Evolutionary conservation across 1,140 invertebrate species (phyloP).

Genomic region (Lanistes nyassanus): DNA sequence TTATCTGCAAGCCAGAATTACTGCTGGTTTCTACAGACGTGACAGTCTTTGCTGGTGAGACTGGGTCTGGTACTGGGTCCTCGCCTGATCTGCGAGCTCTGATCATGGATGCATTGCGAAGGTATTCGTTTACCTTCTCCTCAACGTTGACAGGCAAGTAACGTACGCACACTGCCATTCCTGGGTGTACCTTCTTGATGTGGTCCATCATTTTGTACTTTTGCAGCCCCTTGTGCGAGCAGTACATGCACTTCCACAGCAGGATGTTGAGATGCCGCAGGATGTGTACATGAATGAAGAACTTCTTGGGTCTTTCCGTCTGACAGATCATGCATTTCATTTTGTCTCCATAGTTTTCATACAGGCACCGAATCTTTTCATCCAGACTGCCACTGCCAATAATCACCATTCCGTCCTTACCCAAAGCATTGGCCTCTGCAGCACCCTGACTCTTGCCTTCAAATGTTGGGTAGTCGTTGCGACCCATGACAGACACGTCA

Average conservation of each 20-base stretch:
- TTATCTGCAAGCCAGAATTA: no score
- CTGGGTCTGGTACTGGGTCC: neutral
- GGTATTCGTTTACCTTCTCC: conserved; percentile 32
- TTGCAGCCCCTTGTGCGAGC: conserved; percentile 36
- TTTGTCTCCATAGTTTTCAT: conserved; percentile 38
- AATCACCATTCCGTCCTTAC: conserved; percentile 27
- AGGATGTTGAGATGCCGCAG: conserved; percentile 39
- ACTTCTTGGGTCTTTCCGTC: conserved; percentile 37
- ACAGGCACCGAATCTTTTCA: conserved; percentile 36
- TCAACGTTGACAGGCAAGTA: conserved; percentile 39
- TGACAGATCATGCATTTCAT: conserved; percentile 41
- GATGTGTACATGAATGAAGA: conserved; percentile 43
- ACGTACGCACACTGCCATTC: conserved; percentile 25
- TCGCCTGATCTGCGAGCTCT: conserved; percentile 1
- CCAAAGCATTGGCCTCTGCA: conserved; percentile 9
- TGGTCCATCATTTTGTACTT: conserved; percentile 43
- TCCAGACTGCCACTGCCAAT: conserved; percentile 41
- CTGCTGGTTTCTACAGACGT: no score
- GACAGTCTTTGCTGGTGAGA: no score
- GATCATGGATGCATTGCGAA: conserved; percentile 23
- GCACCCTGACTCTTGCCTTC: conserved; percentile 17
- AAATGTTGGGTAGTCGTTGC: conserved; percentile 32
- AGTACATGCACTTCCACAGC: conserved; percentile 39
- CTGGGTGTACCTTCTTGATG: conserved; percentile 39
- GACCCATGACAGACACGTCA: conserved; percentile 38